Percentiles rank a stretch among this genome's conserved stretches.
These are phyloP conservation scores for Pteronotus mesoamericanus DNA, from an alignment of 2,797 vertebrate species.

Conservation along the genomic window DNA sequence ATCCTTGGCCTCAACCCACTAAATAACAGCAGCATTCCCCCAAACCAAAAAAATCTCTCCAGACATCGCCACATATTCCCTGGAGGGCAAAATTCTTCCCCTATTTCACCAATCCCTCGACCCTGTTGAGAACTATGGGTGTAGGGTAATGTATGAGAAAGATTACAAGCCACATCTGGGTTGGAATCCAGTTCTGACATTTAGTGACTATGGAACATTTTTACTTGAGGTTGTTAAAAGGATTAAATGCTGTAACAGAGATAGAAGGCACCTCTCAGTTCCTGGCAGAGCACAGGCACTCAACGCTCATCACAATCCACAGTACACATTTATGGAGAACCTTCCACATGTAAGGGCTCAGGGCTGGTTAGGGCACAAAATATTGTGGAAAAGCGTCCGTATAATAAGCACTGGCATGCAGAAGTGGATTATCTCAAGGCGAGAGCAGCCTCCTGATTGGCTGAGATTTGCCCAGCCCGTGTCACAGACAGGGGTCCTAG, in stretches of 20 bases:
- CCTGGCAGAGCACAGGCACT: neutral
- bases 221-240: neutral
- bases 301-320: neutral
- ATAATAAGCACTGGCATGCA: neutral
- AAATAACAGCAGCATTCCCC: neutral
- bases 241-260: neutral
- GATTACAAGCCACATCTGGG: neutral
- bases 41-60: neutral
- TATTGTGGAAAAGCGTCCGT: neutral
- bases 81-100: neutral
- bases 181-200: neutral
- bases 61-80: neutral
- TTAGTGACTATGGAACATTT: neutral
- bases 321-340: neutral
- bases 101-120: neutral
- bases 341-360: neutral
- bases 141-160: neutral
- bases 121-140: neutral
- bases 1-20: neutral
- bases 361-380: neutral
- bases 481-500: neutral
- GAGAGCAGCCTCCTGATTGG: neutral
- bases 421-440: neutral
- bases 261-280: neutral
- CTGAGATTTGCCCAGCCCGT: neutral